A percentile compares a stretch with the other conserved stretches of the same genome.
These are phyloP conservation scores for Crotalus horridus DNA, from an alignment of 2,113 vertebrate species.

Conservation along the genomic window DNA sequence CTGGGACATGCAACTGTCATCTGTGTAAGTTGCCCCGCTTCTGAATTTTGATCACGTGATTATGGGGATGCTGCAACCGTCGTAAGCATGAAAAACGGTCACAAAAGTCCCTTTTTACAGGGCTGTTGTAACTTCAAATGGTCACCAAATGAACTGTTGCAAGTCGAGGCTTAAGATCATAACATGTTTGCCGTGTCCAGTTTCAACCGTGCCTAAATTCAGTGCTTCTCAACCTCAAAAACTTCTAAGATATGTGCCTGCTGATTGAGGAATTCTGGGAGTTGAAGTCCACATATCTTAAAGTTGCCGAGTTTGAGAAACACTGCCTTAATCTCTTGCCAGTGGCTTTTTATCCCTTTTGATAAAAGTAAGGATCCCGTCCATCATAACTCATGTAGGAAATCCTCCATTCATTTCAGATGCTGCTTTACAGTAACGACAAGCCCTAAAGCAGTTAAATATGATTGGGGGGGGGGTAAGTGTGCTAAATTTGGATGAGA, in stretches of 20 bases:
- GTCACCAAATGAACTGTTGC: background rate
- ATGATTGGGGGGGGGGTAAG: background rate
- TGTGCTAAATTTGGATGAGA: background rate
- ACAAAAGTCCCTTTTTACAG: background rate
- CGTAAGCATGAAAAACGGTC: background rate
- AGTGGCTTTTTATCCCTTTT: background rate
- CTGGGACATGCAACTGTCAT: background rate
- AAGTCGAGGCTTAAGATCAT: background rate
- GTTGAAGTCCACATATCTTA: no score
- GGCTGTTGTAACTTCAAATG: background rate
- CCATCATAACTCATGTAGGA: background rate
- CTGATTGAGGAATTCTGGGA: no score
- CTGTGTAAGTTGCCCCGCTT: background rate
- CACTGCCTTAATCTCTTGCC: background rate
- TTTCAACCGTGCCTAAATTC: background rate
- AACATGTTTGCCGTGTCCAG: background rate
- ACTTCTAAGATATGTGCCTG: background rate
- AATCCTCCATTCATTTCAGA: background rate
- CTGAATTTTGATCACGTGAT: background rate
- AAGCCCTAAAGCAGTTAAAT: background rate
- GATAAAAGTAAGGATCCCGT: background rate
- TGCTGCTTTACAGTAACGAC: no score
- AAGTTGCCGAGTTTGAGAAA: no score
- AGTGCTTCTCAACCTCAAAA: background rate
- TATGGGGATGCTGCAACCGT: background rate